Percentiles rank a stretch among this genome's conserved stretches.
Evolutionary conservation across 1,140 invertebrate species (phyloP).

Genomic region (Achatina immaculata): DNA sequence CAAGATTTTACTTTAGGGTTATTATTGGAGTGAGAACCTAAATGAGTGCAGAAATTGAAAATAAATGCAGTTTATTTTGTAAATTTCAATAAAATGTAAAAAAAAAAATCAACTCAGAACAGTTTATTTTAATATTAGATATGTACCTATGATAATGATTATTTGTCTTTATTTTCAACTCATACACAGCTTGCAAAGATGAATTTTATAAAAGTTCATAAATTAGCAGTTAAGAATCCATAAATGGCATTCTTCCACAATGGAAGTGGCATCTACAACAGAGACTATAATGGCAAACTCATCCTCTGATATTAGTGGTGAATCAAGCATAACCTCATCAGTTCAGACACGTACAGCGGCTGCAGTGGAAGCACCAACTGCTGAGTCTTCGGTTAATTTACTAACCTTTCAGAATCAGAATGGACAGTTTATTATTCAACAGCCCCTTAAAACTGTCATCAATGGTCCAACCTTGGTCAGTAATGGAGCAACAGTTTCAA

Average conservation of each 20-base stretch:
- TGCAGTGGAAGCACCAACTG: not conserved
- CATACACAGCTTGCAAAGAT: no score
- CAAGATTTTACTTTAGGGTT: no score
- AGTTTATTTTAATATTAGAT: no score
- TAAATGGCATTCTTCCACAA: not conserved
- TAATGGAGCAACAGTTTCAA: slow-evolving; percentile 35
- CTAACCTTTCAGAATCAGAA: slow-evolving; percentile 34
- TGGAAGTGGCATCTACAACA: slow-evolving; percentile 9
- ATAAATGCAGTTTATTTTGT: no score
- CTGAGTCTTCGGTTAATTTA: not conserved
- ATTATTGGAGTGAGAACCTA: no score
- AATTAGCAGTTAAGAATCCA: slow-evolving; percentile 13
- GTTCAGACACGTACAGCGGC: not conserved
- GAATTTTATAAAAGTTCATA: no score
- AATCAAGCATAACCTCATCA: not conserved
- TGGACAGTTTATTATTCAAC: slow-evolving; percentile 34
- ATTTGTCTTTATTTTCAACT: no score
- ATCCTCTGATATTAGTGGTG: not conserved
- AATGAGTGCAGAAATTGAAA: no score
- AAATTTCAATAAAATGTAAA: no score
- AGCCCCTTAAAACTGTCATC: slow-evolving; percentile 9
- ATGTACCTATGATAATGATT: no score
- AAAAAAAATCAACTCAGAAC: no score
- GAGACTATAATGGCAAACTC: slow-evolving; percentile 12
- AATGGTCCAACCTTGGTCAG: slow-evolving; percentile 32